Evolutionary conservation across 2,797 vertebrate species (phyloP).

Genomic region (Hylomyscus alleni): DNA sequence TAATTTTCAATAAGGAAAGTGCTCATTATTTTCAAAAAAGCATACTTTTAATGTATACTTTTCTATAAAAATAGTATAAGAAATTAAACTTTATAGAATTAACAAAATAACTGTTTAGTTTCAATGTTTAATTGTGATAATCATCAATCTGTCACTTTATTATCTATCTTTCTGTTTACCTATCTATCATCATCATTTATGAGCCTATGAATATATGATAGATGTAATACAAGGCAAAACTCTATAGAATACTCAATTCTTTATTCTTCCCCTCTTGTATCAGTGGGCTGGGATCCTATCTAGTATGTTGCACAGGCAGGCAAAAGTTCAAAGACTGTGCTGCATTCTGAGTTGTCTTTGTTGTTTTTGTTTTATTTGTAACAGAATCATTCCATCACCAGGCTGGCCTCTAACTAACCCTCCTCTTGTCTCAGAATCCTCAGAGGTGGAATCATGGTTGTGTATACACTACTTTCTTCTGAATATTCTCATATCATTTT

Average conservation of each 20-base stretch:
- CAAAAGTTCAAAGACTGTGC: no score
- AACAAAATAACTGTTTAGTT: neutral
- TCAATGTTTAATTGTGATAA: neutral
- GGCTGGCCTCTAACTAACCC: neutral
- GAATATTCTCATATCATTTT: neutral
- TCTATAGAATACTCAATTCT: neutral
- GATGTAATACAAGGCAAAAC: neutral
- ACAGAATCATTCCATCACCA: neutral
- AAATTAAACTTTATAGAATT: neutral
- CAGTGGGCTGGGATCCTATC: neutral
- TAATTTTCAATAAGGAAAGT: conserved; percentile 1
- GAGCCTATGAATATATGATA: neutral
- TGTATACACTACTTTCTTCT: neutral
- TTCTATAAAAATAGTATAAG: neutral
- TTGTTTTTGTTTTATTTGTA: neutral
- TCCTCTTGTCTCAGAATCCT: neutral
- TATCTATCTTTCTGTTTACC: neutral
- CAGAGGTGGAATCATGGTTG: no score
- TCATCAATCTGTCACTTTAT: neutral
- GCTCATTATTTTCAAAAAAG: neutral
- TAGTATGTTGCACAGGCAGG: neutral
- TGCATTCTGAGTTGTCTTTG: neutral
- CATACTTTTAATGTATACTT: neutral
- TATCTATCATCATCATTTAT: neutral
- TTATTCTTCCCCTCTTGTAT: no score